A percentile compares a stretch with the other conserved stretches of the same genome.
phyloP scores from a whole-genome alignment of 2,888 invertebrate genomes.

The Rhagophthalmus giganteus region DNA sequence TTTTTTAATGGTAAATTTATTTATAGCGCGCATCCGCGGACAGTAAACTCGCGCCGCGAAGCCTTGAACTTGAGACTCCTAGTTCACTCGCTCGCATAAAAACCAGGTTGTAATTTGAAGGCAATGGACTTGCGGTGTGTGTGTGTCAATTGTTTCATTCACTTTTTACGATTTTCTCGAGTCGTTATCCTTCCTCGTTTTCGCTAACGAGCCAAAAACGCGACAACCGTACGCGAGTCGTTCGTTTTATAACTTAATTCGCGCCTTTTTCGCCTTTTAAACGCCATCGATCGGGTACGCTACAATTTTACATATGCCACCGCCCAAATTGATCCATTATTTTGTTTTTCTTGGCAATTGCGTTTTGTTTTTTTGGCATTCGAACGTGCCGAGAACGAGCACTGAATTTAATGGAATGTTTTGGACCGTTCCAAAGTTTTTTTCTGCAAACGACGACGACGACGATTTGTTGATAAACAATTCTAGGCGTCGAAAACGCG shows the following conservation, averaged over 20 bases:
- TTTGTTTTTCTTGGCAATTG: not conserved
- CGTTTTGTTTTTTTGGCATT: not conserved
- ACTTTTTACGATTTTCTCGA: slow-evolving; percentile 10
- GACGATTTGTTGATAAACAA: no score
- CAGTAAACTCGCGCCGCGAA: slow-evolving; percentile 18
- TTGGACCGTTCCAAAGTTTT: no score
- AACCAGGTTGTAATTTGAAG: slow-evolving; percentile 5
- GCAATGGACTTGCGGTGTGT: slow-evolving; percentile 16
- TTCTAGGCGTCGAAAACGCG: no score
- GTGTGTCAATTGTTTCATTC: slow-evolving; percentile 25
- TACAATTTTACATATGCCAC: not conserved
- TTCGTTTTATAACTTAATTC: not conserved
- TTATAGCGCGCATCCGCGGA: slow-evolving; percentile 23
- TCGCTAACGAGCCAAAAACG: not conserved
- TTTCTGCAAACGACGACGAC: no score
- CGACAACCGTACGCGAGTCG: no score
- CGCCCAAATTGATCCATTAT: not conserved
- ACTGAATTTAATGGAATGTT: no score
- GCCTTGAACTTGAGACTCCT: slow-evolving; percentile 28
- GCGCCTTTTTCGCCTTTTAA: no score
- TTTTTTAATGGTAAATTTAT: slow-evolving; percentile 14
- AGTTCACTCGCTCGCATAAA: slow-evolving; percentile 18
- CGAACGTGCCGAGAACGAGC: no score
- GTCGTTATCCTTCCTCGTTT: slow-evolving; percentile 8
- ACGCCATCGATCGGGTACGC: no score